Conservation (phyloP, 35 echinoderm and acorn worm species). For the Chiridota heheva region DNA sequence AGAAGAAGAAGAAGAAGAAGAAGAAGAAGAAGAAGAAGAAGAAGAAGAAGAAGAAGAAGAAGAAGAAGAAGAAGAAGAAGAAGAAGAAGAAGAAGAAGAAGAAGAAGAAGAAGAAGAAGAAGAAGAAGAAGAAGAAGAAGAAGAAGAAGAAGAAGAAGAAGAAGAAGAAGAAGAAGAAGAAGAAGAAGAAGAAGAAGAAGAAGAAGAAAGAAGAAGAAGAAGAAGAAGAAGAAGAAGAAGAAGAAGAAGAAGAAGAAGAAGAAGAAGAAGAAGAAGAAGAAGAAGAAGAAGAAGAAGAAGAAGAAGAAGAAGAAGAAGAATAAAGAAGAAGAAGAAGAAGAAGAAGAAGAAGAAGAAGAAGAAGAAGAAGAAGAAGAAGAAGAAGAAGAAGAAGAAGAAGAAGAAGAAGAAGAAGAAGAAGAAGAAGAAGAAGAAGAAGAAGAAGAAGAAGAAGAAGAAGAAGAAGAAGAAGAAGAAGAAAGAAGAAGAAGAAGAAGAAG, state of each 20-base stretch:
- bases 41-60: neutral
- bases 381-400: neutral
- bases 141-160: neutral
- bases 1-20: neutral
- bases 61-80: neutral
- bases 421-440: neutral
- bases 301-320: too few species aligned
- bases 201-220: too few species aligned
- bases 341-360: neutral
- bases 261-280: neutral
- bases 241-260: slow-evolving; percentile 6
- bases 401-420: neutral
- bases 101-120: neutral
- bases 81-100: neutral
- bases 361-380: neutral
- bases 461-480: neutral
- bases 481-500: too few species aligned
- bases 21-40: neutral
- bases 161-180: neutral
- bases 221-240: neutral
- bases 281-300: neutral
- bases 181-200: neutral
- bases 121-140: neutral
- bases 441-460: neutral
- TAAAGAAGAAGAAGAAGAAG: neutral